Evolutionary conservation across 92 coral and sea anemone species (phyloP), one percentile per base, ranked within the genome.

Genomic region (Palythoa grandiflora): DNA sequence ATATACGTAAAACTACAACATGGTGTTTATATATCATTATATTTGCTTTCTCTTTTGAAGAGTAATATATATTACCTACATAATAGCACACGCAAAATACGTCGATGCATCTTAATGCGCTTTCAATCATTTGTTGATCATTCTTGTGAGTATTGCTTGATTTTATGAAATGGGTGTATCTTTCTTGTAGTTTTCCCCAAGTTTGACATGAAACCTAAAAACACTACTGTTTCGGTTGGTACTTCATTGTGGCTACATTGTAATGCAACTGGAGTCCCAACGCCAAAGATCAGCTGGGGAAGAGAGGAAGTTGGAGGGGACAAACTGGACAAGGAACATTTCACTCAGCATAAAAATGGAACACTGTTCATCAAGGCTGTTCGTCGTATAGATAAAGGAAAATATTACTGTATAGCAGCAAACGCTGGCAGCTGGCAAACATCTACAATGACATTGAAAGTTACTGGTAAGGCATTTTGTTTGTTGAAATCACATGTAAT

Each of bases 231-330:
- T 1, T 47, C 20, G 15, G 89, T 76, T 11, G 70, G 88, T 10
- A 94, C 83, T 13, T 80, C 93, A 12, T 65, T 92, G 20, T 89
- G 96, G 94, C 83, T 97, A 1, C 94, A 97, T 84, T 97, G 99
- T 48, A 95, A 91, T 63, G 96, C 95, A 4, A 85, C 96, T 38
- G 99, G 98, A 1, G 66, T 57, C 20, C 99, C 99, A 16, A 84
- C 88, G 71, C 99, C 99, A 0, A 90, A 91, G 71, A 91, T 97
- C 40, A 87, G 93, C 70, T 97, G 98, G 98, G 94, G 93, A 7
- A 91, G 68, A 40, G 94, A 95, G 37, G 37, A 9, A 20, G 66
- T 28, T 2, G 96, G 93, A 0, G 98, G 98, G 12, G 94, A 95
- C 77, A 79, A 86, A 14, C 93, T 93, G 2, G 89, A 89, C 57